phyloP scores from a whole-genome alignment of 2,797 vertebrate genomes.

The Echiichthys vipera region DNA sequence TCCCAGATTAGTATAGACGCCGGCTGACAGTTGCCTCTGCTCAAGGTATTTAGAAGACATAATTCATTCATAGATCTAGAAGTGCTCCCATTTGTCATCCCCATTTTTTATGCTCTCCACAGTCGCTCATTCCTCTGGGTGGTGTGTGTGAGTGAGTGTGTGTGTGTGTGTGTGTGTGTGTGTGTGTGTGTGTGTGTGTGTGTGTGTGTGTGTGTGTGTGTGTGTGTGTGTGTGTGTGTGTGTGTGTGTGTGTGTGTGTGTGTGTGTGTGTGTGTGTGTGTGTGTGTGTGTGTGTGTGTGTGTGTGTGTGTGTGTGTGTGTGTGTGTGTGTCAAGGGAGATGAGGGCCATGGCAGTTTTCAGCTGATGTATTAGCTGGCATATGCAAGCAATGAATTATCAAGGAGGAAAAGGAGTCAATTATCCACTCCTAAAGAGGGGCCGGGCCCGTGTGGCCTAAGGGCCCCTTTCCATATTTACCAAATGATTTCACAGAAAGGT shows the following conservation, averaged over 20 bases:
- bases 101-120: conserved; percentile 77
- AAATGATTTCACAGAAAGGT: conserved; percentile 90
- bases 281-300: conserved; percentile 27
- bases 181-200: conserved; percentile 28
- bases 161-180: conserved; percentile 24
- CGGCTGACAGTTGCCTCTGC: conserved; percentile 92
- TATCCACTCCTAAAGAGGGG: conserved; percentile 92
- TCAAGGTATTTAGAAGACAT: conserved; percentile 96
- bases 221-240: conserved; percentile 11
- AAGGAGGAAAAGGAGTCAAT: conserved; percentile 99
- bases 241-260: not conserved
- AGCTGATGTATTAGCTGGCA: conserved; percentile 96
- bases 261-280: conserved; percentile 5
- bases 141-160: not conserved
- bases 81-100: conserved; percentile 95
- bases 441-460: conserved; percentile 89
- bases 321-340: conserved; percentile 70
- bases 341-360: conserved; percentile 83
- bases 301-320: conserved; percentile 37
- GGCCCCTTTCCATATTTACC: conserved; percentile 93
- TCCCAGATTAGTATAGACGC: conserved; percentile 95
- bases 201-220: conserved; percentile 47
- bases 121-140: conserved; percentile 82
- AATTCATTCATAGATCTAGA: conserved; percentile 97
- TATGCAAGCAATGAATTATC: conserved; percentile 95